Evolutionary conservation across 2,113 vertebrate species (phyloP).

Genomic region (Ammospiza caudacuta): DNA sequence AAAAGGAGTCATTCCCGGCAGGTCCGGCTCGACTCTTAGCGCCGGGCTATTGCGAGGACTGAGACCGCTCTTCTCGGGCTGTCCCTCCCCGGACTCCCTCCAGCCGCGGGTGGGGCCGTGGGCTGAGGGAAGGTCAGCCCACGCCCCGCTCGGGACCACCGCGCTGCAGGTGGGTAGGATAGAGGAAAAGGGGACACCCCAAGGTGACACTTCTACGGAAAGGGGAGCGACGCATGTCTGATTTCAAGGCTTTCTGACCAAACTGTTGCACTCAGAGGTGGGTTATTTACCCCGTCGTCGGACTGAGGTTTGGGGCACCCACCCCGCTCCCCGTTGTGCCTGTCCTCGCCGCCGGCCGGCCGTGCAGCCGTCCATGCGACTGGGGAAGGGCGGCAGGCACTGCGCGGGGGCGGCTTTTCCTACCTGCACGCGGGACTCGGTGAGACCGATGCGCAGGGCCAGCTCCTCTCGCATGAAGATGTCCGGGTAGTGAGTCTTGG

Average conservation of each 20-base stretch:
- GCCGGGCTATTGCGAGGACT: background rate
- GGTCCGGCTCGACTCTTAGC: background rate
- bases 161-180: background rate
- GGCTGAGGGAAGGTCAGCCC: background rate
- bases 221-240: background rate
- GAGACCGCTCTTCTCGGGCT: background rate
- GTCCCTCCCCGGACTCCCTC: background rate
- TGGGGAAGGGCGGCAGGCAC: background rate
- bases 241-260: background rate
- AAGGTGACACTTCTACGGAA: background rate
- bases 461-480: conserved; percentile 97
- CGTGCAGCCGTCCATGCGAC: background rate
- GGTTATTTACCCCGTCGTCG: background rate
- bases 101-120: background rate
- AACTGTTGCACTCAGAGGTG: background rate
- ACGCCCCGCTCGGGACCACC: background rate
- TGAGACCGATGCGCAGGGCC: conserved; percentile 91
- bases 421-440: conserved; percentile 97
- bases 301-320: background rate
- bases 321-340: background rate
- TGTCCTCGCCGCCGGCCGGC: background rate
- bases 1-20: rapidly evolving
- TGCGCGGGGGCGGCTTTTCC: background rate
- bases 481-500: conserved; percentile 95
- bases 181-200: background rate